These are phyloP conservation scores for Pyralis farinalis DNA, from an alignment of 2,888 invertebrate genomes.

Conservation along the genomic window DNA sequence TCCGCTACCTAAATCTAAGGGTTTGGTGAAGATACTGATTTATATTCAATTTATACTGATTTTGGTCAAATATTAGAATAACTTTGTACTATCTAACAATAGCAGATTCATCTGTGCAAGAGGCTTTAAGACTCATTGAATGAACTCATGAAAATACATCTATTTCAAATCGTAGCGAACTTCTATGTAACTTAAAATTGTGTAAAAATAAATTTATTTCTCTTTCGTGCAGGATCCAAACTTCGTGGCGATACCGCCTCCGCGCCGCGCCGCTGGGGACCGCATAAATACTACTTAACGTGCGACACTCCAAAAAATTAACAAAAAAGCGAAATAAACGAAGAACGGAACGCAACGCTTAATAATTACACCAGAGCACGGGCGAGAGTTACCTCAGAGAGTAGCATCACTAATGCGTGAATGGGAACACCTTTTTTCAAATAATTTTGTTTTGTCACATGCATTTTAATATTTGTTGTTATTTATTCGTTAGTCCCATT, in stretches of 20 bases:
- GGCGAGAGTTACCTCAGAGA: slow-evolving; percentile 53
- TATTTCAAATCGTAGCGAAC: too few species aligned
- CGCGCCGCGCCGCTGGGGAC: slow-evolving; percentile 66
- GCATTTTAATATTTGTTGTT: slow-evolving; percentile 67
- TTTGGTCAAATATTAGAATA: too few species aligned
- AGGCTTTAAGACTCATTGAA: too few species aligned
- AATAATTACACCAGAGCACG: slow-evolving; percentile 59
- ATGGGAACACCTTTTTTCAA: slow-evolving; percentile 59
- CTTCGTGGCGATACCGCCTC: slow-evolving; percentile 47
- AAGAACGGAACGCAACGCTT: slow-evolving; percentile 52
- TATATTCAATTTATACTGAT: too few species aligned
- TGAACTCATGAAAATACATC: too few species aligned
- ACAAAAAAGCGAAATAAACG: slow-evolving; percentile 37
- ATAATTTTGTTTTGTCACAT: slow-evolving; percentile 73
- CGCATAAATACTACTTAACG: slow-evolving; percentile 79
- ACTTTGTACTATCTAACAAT: too few species aligned
- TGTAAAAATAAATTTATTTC: too few species aligned
- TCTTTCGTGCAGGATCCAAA: slow-evolving; percentile 19
- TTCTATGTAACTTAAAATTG: too few species aligned
- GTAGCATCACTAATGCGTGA: slow-evolving; percentile 75
- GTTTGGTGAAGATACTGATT: too few species aligned
- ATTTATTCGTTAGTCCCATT: slow-evolving; percentile 52
- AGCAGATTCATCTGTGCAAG: too few species aligned
- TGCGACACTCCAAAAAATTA: slow-evolving; percentile 55
- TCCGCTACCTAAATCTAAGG: too few species aligned